Base-by-base conservation (phyloP, 2,888 invertebrate genomes). In the Nowickia ferox region DNA sequence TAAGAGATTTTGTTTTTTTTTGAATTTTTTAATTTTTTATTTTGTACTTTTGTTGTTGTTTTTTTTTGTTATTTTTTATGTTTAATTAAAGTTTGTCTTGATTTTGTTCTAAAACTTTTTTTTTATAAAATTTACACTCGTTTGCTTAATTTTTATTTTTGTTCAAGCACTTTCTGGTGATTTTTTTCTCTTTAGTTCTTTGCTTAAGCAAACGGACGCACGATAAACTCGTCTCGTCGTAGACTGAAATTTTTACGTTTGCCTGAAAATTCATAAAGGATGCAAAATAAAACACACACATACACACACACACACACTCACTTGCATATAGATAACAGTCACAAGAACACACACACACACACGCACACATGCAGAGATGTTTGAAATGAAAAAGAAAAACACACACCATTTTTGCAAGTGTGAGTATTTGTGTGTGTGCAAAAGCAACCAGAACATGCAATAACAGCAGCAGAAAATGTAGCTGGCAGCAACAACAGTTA, bases 211-310 rank as follows among this genome's bases (percentile, higher is more conserved):
- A 89, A 89, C 87, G 89, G 89, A 89, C 91, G 91, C 90, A 90
- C 91, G 89, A 87, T 87, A 87, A 84, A 87, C 88, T 88, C 88
- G 88, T 87, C 89, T 90, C 89, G 90, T 90, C 90, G 90, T 90
- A 90, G 90, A 91, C 91, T 91, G 89, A 90, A 90, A 90, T 89
- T 88, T 90, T 89, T 88, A 87, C 89, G 88, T 89, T 89, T 88
- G 87, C 88, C 88, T 89, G 88, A 88, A 89, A 89, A 88, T 88
- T 88, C 89, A 87, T 89, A 89, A 89, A 89, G 88, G 89, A 89
- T 89, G 89, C 89, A 89, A 87, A 87, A 87, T 84, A 68, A 84
- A 63, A 66, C 44, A 74, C 61, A 76, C 82, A 51, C 44, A 86
- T 68, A 74, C 63, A 84, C 19, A 59, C 44, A 15, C 19, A 44